Percentiles rank a stretch among this genome's conserved stretches.
Conservation (phyloP, 2,797 vertebrate species). For the Oceanodroma leucorhoa region DNA sequence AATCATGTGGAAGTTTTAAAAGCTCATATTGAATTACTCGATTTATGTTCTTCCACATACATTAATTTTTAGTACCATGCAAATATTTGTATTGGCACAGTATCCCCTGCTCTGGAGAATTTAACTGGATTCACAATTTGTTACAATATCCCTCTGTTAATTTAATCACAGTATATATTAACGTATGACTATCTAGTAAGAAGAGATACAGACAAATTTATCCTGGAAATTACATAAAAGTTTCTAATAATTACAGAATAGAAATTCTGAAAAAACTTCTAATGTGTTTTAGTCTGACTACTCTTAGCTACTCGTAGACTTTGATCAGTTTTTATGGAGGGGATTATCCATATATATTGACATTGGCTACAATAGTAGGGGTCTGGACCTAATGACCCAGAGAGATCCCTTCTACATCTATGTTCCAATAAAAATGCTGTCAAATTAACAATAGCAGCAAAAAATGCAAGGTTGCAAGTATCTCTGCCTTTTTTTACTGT, state of each 20-base stretch:
- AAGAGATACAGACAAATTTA: neutral
- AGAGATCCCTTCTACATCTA: neutral
- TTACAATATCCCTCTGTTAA: slow-evolving; percentile 17
- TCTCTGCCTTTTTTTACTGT: neutral
- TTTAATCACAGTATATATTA: neutral
- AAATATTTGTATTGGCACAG: slow-evolving; percentile 44
- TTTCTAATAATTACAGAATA: neutral
- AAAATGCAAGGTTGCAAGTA: neutral
- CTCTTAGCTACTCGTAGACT: neutral
- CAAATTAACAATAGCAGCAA: neutral
- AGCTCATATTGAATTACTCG: neutral
- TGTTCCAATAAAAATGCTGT: neutral
- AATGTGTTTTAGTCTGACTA: neutral
- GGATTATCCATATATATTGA: neutral
- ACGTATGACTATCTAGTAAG: neutral
- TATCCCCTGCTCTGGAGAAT: neutral
- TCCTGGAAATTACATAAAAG: neutral
- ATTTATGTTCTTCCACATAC: slow-evolving; percentile 19
- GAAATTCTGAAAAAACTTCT: neutral
- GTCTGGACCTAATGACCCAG: neutral
- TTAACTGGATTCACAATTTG: slow-evolving; percentile 1
- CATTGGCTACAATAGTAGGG: neutral
- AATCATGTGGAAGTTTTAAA: slow-evolving; percentile 4
- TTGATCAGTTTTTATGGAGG: neutral
- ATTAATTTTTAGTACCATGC: slow-evolving; percentile 26